Percentiles rank a stretch among this genome's conserved stretches.
phyloP scores from a whole-genome alignment of 2,113 vertebrate species.

The Poecilia latipinna region DNA sequence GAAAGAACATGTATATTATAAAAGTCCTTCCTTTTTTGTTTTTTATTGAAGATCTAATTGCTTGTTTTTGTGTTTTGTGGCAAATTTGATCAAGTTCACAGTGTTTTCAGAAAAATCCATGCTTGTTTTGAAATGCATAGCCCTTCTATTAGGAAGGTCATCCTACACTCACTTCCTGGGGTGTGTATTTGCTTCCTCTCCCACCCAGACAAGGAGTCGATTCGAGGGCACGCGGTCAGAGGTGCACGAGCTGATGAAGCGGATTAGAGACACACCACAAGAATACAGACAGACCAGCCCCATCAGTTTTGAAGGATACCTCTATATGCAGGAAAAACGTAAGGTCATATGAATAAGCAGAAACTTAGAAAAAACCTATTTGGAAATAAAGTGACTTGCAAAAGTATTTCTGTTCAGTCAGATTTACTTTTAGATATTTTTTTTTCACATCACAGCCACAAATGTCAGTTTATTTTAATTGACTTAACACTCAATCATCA shows the following conservation, averaged over 20 bases:
- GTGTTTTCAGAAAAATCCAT: constrained; percentile 5
- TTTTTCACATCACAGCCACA: no score
- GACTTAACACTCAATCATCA: no score
- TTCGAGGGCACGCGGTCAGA: constrained; percentile 95
- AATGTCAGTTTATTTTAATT: no score
- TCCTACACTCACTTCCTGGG: constrained; percentile 25
- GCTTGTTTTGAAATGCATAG: constrained; percentile 3
- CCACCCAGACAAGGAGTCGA: constrained; percentile 89
- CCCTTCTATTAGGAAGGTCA: constrained; percentile 3
- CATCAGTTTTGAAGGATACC: constrained; percentile 93
- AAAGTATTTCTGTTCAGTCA: background rate
- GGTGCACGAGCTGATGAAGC: constrained; percentile 94
- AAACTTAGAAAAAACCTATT: background rate
- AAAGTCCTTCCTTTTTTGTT: background rate
- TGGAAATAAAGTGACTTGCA: background rate
- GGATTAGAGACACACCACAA: constrained; percentile 88
- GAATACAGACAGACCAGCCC: constrained; percentile 91
- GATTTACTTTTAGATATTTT: background rate
- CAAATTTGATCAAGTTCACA: background rate
- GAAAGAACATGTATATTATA: background rate
- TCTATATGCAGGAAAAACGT: constrained; percentile 98
- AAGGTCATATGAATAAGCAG: constrained; percentile 39
- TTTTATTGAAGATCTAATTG: background rate
- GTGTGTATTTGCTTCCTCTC: constrained; percentile 33
- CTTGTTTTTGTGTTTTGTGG: background rate